Percentiles rank a stretch among this genome's conserved stretches.
phyloP scores from a whole-genome alignment of 1,140 invertebrate species.

The Drosophila azteca region DNA sequence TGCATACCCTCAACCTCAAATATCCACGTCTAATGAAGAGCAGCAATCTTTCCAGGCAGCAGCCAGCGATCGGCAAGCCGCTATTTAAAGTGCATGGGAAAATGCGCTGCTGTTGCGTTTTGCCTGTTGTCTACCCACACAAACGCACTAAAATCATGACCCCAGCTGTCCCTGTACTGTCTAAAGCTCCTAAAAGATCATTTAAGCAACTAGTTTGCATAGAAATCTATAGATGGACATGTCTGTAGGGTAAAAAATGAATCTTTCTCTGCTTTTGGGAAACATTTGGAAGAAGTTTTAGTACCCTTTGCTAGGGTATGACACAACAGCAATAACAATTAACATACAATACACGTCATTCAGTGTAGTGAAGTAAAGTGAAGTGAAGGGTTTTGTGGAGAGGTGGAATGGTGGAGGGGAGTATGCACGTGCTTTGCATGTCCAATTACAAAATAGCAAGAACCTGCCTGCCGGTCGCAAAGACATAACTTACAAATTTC shows the following conservation, averaged over 20 bases:
- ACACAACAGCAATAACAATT: not conserved
- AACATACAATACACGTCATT: slow-evolving; percentile 29
- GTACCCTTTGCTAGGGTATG: not conserved
- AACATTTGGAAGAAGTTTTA: too few species aligned
- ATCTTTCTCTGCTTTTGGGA: too few species aligned
- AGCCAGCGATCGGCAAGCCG: too few species aligned
- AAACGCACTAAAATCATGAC: too few species aligned
- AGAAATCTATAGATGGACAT: not conserved
- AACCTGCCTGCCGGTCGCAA: slow-evolving; percentile 9
- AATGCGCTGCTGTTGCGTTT: too few species aligned
- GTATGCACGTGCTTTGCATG: slow-evolving; percentile 67
- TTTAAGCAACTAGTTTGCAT: too few species aligned
- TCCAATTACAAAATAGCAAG: slow-evolving; percentile 62
- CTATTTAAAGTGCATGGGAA: too few species aligned
- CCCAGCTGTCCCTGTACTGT: too few species aligned
- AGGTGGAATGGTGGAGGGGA: not conserved
- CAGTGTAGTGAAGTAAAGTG: not conserved
- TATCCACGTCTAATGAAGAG: not conserved
- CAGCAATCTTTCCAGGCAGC: slow-evolving; percentile 8
- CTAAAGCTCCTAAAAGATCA: too few species aligned
- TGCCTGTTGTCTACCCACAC: too few species aligned
- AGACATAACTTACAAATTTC: slow-evolving; percentile 48
- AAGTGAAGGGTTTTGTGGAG: not conserved
- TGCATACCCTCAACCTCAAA: too few species aligned
- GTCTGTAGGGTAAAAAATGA: too few species aligned